Conservation (phyloP, 2,113 vertebrate species). For the Scalopus aquaticus region DNA sequence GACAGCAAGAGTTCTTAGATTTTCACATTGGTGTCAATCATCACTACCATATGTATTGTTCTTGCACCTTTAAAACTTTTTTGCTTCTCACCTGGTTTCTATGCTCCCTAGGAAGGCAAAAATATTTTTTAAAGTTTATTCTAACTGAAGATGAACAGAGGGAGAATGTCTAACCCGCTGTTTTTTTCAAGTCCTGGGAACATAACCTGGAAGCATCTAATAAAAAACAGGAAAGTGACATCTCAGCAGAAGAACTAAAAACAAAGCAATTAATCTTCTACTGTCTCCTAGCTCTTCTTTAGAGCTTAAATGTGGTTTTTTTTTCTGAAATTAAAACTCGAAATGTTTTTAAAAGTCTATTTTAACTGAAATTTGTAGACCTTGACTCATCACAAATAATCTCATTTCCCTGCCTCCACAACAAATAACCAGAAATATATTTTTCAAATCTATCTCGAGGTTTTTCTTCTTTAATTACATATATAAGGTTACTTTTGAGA, state of each 20-base stretch:
- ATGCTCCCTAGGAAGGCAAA: background rate
- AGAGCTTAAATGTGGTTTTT: background rate
- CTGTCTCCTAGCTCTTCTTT: background rate
- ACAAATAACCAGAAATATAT: background rate
- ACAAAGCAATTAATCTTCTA: background rate
- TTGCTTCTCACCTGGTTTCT: background rate
- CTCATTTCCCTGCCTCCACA: background rate
- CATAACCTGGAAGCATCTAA: background rate
- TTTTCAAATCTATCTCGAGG: background rate
- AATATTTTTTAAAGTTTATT: background rate
- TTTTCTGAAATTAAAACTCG: background rate
- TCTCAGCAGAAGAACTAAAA: background rate
- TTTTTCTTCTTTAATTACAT: background rate
- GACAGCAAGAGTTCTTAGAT: background rate
- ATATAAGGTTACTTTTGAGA: background rate
- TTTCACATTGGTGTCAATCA: background rate
- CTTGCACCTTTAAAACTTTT: background rate
- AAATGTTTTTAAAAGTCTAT: slow-evolving; percentile 8
- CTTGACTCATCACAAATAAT: background rate
- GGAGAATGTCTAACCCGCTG: background rate
- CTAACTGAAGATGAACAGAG: background rate
- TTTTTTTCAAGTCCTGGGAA: background rate
- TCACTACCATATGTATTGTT: background rate
- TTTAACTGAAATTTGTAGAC: background rate
- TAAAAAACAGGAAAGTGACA: background rate